phyloP scores from a whole-genome alignment of 2,888 invertebrate genomes.

The Agrotis segetum region DNA sequence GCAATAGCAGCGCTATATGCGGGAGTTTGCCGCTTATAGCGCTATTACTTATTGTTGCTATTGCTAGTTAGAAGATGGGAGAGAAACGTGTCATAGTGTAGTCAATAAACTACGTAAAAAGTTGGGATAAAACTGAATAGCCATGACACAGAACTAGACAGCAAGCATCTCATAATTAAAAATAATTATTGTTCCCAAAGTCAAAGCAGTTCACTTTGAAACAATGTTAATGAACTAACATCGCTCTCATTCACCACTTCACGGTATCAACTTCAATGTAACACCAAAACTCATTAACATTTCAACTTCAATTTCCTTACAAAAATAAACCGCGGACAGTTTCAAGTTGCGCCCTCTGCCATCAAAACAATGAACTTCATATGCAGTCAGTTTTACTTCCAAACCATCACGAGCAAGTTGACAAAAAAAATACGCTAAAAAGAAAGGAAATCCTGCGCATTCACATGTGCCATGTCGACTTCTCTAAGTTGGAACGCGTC shows the following conservation, averaged over 20 bases:
- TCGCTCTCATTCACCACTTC: neutral
- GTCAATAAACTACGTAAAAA: too few species aligned
- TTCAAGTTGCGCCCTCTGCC: slow-evolving; percentile 19
- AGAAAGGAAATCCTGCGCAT: slow-evolving; percentile 63
- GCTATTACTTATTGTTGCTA: too few species aligned
- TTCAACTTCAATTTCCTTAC: slow-evolving; percentile 29
- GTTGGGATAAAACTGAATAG: too few species aligned
- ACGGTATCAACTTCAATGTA: slow-evolving; percentile 1
- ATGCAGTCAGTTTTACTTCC: slow-evolving; percentile 39
- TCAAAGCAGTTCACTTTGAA: too few species aligned
- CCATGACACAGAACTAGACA: too few species aligned
- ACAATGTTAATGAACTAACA: neutral
- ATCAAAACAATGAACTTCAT: slow-evolving; percentile 53
- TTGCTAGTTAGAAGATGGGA: too few species aligned
- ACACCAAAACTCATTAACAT: slow-evolving; percentile 17
- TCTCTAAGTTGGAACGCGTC: slow-evolving; percentile 69
- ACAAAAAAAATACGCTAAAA: slow-evolving; percentile 62
- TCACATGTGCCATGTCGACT: slow-evolving; percentile 73
- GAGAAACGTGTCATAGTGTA: too few species aligned
- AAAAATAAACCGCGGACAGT: slow-evolving; percentile 38
- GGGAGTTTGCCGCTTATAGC: too few species aligned
- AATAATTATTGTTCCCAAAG: too few species aligned
- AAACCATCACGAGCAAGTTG: slow-evolving; percentile 51
- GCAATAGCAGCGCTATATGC: too few species aligned
- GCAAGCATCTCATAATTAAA: too few species aligned